Conservation (phyloP, 30 jellyfish, hydroid and myxozoan genomes). For the Turritopsis dohrnii region DNA sequence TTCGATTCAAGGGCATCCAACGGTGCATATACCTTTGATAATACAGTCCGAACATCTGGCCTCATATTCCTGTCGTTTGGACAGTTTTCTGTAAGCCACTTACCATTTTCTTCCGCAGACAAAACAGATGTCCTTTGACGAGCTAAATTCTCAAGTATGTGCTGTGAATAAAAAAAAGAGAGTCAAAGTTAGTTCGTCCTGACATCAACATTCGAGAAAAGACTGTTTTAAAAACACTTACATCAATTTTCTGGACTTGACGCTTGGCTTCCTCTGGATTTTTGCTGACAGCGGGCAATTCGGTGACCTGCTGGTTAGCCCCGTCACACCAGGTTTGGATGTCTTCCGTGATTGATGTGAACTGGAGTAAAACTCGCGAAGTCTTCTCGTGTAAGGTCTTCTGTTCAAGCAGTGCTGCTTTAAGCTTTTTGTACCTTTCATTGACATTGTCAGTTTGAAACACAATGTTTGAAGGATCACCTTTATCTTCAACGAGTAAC, state of each 20-base stretch:
- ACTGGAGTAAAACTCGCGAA: conserved; percentile 48
- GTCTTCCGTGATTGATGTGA: conserved; percentile 26
- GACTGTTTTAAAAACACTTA: conserved; percentile 22
- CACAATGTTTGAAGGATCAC: conserved; percentile 39
- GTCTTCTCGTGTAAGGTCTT: conserved; percentile 37
- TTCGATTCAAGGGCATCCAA: conserved; percentile 60
- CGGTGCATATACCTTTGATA: conserved; percentile 39
- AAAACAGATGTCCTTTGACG: conserved; percentile 41
- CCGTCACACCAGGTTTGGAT: conserved; percentile 52
- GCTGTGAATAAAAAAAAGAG: conserved; percentile 34
- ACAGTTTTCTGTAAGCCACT: conserved; percentile 58
- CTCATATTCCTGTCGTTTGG: conserved; percentile 57
- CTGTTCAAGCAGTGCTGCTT: conserved; percentile 31
- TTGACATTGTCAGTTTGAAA: conserved; percentile 37
- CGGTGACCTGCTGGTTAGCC: conserved; percentile 36
- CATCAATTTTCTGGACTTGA: conserved; percentile 64
- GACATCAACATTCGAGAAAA: too few species aligned
- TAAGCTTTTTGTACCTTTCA: conserved; percentile 29
- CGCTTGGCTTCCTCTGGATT: conserved; percentile 52
- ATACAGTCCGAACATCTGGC: conserved; percentile 54
- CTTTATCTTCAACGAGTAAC: conserved; percentile 34
- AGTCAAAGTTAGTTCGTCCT: not conserved
- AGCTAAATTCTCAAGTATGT: conserved; percentile 53
- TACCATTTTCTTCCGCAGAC: conserved; percentile 71
- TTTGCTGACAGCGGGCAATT: conserved; percentile 44